phyloP scores from a whole-genome alignment of 2,797 vertebrate genomes.

The Characodon lateralis region DNA sequence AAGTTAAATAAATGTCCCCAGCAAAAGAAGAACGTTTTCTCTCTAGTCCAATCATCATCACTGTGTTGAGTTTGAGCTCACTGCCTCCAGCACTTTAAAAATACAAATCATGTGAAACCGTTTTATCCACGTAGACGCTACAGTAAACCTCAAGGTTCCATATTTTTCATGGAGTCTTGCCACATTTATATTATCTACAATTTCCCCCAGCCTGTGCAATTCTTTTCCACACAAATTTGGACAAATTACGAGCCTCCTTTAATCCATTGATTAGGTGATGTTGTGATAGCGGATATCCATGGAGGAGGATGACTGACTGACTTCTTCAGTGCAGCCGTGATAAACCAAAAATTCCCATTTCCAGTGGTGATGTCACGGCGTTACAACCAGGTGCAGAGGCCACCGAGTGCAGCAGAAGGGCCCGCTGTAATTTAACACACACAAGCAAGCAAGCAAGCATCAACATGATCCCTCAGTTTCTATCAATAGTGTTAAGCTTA shows the following conservation, averaged over 20 bases:
- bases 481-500: slow-evolving; percentile 68
- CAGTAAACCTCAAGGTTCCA: slow-evolving; percentile 59
- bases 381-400: slow-evolving; percentile 70
- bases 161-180: slow-evolving; percentile 67
- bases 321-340: slow-evolving; percentile 55
- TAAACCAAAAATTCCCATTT: slow-evolving; percentile 72
- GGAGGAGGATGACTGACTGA: slow-evolving; percentile 75
- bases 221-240: slow-evolving; percentile 49
- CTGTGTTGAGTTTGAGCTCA: slow-evolving; percentile 44
- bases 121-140: slow-evolving; percentile 54
- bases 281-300: slow-evolving; percentile 73
- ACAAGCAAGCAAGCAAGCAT: slow-evolving; percentile 66
- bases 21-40: slow-evolving; percentile 16
- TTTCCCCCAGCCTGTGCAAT: slow-evolving; percentile 48
- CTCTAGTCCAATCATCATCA: slow-evolving; percentile 42
- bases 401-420: slow-evolving; percentile 64
- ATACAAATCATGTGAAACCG: slow-evolving; percentile 55
- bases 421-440: slow-evolving; percentile 67
- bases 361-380: slow-evolving; percentile 71
- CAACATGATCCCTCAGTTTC: slow-evolving; percentile 58
- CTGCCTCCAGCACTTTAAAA: slow-evolving; percentile 48
- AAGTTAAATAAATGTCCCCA: slow-evolving; percentile 9
- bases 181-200: slow-evolving; percentile 62
- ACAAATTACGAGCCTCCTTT: slow-evolving; percentile 72
- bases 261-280: slow-evolving; percentile 71